Evolutionary conservation across 2,888 invertebrate species (phyloP), one percentile per base, ranked within the genome.

Genomic region (Noctua janthe): DNA sequence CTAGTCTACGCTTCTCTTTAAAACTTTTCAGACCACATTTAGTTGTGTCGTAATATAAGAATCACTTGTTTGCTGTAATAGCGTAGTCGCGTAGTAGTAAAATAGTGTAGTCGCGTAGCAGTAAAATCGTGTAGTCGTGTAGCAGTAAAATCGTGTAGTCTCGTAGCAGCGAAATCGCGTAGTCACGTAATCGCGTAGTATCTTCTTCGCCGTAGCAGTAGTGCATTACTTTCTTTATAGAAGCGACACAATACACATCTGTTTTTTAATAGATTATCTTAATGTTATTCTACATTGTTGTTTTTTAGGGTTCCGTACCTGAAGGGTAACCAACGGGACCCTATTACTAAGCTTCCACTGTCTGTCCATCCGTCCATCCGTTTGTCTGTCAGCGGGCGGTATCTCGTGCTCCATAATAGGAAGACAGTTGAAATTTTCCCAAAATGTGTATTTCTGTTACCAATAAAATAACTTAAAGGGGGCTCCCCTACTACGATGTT

Each of bases 121-220:
- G 43, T 1, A 13, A 69, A 69, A 47, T 17, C 29, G 29, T 15
- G 74, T 67, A 74, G 17, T 13, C 29, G 15, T 59, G 69, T 80
- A 81, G 82, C 47, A 2, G 20, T 15, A 80, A 39, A 49, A 66
- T 20, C 20, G 35, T 73, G 66, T 43, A 81, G 80, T 15, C 15
- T 15, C 70, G 79, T 70, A 79, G 62, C 47, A 47, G 43, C 3
- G 8, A 69, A 69, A 47, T 17, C 17, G 74, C 71, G 74, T 67
- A 74, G 23, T 13, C 35, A 20, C 67, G 69, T 80, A 81, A 73
- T 17, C 10, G 6, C 43, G 66, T 80, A 72, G 49, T n/a, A 39
- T 20, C 74, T 56, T 71, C 67, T 72, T 64, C 62, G 20, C 17
- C 71, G 56, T 81, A 85, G 74, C 47, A 71, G 64, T 47, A 35